A percentile compares a stretch with the other conserved stretches of the same genome.
phyloP scores from a whole-genome alignment of 1,140 invertebrate genomes.

The Aphelinus certus region DNA sequence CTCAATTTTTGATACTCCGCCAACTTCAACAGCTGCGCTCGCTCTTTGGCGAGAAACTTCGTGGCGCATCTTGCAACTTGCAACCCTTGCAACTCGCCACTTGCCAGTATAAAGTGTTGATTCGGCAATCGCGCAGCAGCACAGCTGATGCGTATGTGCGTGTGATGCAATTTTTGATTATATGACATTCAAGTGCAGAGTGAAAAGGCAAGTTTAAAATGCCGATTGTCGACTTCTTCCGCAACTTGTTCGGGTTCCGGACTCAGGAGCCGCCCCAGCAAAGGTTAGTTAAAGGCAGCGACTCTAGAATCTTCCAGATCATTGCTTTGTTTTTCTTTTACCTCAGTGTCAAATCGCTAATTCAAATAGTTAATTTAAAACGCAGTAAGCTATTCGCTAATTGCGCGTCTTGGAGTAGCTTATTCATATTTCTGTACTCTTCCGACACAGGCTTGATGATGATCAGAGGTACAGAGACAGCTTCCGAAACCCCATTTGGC shows the following conservation, averaged over 20 bases:
- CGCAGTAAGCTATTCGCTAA: too few relatives aligned
- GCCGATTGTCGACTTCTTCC: slow-evolving; percentile 51
- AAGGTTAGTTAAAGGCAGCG: slow-evolving; percentile 16
- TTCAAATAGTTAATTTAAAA: too few relatives aligned
- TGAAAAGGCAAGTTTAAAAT: slow-evolving; percentile 37
- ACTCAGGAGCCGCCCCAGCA: slow-evolving; percentile 34
- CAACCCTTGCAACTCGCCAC: neutral
- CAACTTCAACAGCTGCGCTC: slow-evolving; percentile 4
- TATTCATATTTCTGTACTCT: too few relatives aligned
- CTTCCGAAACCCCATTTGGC: slow-evolving; percentile 59
- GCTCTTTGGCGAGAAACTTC: neutral
- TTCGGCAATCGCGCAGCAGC: neutral
- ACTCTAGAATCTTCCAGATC: too few relatives aligned
- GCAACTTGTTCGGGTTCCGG: slow-evolving; percentile 46
- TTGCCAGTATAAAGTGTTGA: neutral
- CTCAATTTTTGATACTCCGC: neutral
- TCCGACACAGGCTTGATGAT: slow-evolving; percentile 43
- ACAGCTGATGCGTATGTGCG: neutral
- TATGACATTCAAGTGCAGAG: neutral
- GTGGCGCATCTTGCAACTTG: neutral
- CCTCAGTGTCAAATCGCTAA: too few relatives aligned
- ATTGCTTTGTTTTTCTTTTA: too few relatives aligned
- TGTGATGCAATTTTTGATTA: slow-evolving; percentile 41
- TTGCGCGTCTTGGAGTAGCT: too few relatives aligned
- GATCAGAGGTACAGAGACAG: slow-evolving; percentile 37